These are phyloP conservation scores for Julus scanicus DNA, from an alignment of 2,888 invertebrate genomes.

Conservation along the genomic window DNA sequence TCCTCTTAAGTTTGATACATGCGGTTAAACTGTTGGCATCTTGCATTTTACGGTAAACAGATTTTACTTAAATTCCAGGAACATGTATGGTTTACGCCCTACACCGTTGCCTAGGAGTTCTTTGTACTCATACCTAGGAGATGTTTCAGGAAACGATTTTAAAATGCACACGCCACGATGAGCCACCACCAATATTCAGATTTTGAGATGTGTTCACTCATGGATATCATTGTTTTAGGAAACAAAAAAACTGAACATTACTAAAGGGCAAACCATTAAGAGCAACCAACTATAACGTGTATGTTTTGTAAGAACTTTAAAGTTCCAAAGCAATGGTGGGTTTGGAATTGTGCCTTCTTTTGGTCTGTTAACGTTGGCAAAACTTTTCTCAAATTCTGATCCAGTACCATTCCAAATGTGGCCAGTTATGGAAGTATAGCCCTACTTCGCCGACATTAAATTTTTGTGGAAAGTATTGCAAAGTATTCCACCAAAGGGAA, in stretches of 20 bases:
- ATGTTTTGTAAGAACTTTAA: no score
- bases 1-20: not conserved
- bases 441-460: no score
- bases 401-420: no score
- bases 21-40: constrained; percentile 4
- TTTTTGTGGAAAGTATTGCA: no score
- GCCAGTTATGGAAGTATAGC: no score
- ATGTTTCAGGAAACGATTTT: not conserved
- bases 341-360: no score
- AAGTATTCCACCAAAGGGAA: no score
- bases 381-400: no score
- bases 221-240: not conserved
- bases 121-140: not conserved
- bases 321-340: no score
- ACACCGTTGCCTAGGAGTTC: constrained; percentile 7
- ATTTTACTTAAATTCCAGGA: not conserved
- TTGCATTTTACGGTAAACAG: not conserved
- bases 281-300: not conserved
- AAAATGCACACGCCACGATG: not conserved
- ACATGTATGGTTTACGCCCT: not conserved
- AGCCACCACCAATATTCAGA: not conserved
- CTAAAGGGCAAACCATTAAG: not conserved
- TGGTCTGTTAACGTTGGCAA: no score
- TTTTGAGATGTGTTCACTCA: not conserved
- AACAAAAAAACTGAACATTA: not conserved